Conservation (phyloP, 2,797 vertebrate genomes). For the Graptemys geographica region DNA sequence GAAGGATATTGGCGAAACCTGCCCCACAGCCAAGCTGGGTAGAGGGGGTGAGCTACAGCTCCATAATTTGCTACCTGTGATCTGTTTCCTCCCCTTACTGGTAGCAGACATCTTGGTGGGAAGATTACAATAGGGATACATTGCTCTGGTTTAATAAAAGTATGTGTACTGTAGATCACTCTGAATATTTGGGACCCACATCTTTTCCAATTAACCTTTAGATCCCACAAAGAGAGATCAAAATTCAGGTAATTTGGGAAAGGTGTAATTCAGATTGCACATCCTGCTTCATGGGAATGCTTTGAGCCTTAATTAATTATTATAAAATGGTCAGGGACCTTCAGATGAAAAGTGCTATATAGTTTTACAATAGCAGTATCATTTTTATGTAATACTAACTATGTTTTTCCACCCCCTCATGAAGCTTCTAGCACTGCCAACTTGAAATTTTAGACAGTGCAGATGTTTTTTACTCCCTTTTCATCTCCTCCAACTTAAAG, state of each 20-base stretch:
- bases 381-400: not conserved
- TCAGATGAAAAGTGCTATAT: not conserved
- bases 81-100: not conserved
- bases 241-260: not conserved
- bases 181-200: not conserved
- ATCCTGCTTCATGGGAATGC: conserved; percentile 15
- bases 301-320: conserved; percentile 46
- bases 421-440: not conserved
- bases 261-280: not conserved
- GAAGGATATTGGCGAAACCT: not conserved
- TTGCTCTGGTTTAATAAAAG: not conserved
- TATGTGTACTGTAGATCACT: not conserved
- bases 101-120: accelerated
- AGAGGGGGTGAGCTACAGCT: not conserved
- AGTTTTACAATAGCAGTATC: not conserved
- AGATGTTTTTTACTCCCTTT: not conserved
- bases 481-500: not conserved
- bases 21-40: not conserved
- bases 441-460: not conserved
- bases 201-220: not conserved
- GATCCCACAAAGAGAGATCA: not conserved
- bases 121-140: not conserved
- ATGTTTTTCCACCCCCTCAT: not conserved
- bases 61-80: not conserved
- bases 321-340: conserved; percentile 9